Conservation (phyloP, 2,797 vertebrate genomes). For the Crotalus adamanteus region DNA sequence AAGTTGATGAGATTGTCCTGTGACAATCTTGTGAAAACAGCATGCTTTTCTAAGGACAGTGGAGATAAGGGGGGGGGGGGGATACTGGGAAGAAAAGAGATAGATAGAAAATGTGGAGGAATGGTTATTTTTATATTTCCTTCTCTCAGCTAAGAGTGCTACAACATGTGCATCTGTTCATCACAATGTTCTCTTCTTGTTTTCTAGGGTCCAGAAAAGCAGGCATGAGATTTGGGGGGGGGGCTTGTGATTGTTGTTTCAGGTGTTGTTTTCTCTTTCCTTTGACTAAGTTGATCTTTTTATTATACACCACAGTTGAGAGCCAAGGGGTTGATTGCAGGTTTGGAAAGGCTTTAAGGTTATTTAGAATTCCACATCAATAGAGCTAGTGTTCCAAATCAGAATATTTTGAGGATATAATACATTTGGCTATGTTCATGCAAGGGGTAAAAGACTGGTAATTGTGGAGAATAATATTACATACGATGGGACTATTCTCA, state of each 20-base stretch:
- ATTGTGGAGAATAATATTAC: neutral
- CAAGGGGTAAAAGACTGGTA: neutral
- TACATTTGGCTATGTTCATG: neutral
- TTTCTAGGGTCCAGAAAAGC: neutral
- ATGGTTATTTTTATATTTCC: conserved; percentile 1
- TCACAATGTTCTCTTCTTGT: neutral
- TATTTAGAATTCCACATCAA: neutral
- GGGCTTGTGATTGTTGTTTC: conserved; percentile 1
- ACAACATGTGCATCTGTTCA: neutral
- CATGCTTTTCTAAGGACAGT: neutral
- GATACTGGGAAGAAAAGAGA: neutral
- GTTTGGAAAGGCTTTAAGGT: neutral
- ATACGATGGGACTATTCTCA: neutral
- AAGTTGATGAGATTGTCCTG: neutral
- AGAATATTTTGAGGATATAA: neutral
- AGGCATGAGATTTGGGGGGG: neutral
- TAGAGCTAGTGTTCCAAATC: neutral
- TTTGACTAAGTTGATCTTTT: neutral
- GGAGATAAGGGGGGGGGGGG: no score
- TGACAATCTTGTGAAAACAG: neutral
- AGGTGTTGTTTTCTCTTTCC: neutral
- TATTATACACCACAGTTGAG: neutral
- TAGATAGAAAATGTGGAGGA: neutral
- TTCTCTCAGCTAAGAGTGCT: conserved; percentile 3
- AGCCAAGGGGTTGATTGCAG: neutral